Percentiles rank a stretch among this genome's conserved stretches.
Conservation (phyloP, 2,888 invertebrate species). For the Sarcophaga subvicina region DNA sequence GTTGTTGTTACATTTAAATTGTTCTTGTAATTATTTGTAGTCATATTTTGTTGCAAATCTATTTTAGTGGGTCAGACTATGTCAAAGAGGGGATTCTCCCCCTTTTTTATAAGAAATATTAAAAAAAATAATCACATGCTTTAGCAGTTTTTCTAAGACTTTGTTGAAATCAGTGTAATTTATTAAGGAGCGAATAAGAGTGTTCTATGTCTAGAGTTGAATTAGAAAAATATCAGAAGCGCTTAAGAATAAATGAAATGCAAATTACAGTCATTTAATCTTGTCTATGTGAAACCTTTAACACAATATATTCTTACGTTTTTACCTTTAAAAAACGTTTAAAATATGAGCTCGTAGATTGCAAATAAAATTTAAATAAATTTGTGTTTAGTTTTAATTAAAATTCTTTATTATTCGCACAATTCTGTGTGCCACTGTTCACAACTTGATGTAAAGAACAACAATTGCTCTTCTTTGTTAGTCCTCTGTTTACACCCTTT, state of each 20-base stretch:
- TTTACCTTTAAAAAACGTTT: too few species aligned
- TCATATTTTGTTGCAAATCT: slow-evolving; percentile 58
- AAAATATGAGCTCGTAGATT: too few species aligned
- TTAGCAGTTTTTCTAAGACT: background rate
- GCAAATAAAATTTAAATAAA: too few species aligned
- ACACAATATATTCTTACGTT: too few species aligned
- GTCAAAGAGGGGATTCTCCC: slow-evolving; percentile 8
- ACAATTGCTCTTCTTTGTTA: too few species aligned
- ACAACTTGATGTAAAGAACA: too few species aligned
- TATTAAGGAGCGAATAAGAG: slow-evolving; percentile 22
- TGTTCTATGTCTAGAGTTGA: background rate
- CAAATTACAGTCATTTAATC: too few species aligned
- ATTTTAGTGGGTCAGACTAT: slow-evolving; percentile 62
- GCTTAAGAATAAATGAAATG: background rate
- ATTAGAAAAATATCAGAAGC: background rate
- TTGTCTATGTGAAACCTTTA: too few species aligned
- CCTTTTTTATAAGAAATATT: background rate
- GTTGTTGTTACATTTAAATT: slow-evolving; percentile 27
- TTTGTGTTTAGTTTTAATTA: too few species aligned
- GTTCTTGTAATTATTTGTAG: slow-evolving; percentile 31
- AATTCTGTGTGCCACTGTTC: too few species aligned
- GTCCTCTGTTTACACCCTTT: too few species aligned
- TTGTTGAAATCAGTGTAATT: slow-evolving; percentile 54
- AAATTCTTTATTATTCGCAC: too few species aligned
- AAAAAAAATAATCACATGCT: slow-evolving; percentile 25